Percentiles rank a stretch among this genome's conserved stretches.
Evolutionary conservation across 2,888 invertebrate species (phyloP).

Genomic region (Thalpophila matura): DNA sequence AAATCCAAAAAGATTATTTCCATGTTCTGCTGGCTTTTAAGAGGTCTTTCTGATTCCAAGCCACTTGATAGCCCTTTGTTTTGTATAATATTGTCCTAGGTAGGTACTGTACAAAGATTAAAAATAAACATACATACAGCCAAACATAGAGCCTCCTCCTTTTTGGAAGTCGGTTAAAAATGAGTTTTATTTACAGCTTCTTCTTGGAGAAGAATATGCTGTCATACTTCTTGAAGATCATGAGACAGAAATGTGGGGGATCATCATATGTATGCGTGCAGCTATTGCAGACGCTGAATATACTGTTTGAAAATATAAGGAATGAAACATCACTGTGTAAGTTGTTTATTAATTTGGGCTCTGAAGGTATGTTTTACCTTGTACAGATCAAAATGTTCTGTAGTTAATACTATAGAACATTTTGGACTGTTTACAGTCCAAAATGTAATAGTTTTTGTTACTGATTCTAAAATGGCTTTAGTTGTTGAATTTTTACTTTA

Average conservation of each 20-base stretch:
- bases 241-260: slow-evolving; percentile 98
- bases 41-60: no score
- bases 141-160: no score
- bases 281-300: slow-evolving; percentile 99
- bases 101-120: neutral
- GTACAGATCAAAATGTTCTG: neutral
- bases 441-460: no score
- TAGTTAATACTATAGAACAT: neutral
- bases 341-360: slow-evolving; percentile 80
- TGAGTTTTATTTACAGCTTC: slow-evolving; percentile 96
- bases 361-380: neutral
- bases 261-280: slow-evolving; percentile 99
- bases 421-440: no score
- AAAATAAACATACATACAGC: no score
- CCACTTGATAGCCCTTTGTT: neutral
- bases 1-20: no score
- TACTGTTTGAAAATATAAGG: slow-evolving; percentile 99
- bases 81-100: neutral
- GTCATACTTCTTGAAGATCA: slow-evolving; percentile 98
- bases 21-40: no score
- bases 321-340: slow-evolving; percentile 99
- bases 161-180: no score
- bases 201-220: slow-evolving; percentile 99
- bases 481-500: no score
- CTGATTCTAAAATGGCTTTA: no score